Base-by-base conservation (phyloP, 2,888 invertebrate genomes). In the Eupeodes luniger region DNA sequence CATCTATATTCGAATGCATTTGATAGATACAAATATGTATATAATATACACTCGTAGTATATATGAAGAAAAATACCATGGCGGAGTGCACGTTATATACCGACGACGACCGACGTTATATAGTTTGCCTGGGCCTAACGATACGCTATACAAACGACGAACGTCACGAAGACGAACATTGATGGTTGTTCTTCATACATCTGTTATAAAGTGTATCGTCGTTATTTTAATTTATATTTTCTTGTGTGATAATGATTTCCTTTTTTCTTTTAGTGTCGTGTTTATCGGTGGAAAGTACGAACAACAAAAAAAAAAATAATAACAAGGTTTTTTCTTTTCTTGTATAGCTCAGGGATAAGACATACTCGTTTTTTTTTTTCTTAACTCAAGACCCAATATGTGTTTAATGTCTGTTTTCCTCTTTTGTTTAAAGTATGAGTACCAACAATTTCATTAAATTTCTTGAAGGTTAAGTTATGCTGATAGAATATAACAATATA, bases 1-100 rank as follows among this genome's bases (percentile, higher is more conserved):
- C 82, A 86, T 81, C 77, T 49, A 72, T 49, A 72, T 75, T 75
- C 64, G 55, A 81, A 70, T 78, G 81, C 81, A 57, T 72, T 85
- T 76, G 84, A 67, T 67, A 51, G 34, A 66, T 67, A 67, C 14
- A 27, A 27, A 14, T 14, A 36, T 5, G 51, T 51, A 51, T 16
- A n/a, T 51, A 78, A 27, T 27, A 27, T 27, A 27, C 27, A 27
- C 27, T 27, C 2, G 27, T 27, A 27, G 27, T 27, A 27, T 27
- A 27, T 27, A 2, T 1, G 2, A 27, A 2, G 51, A 11, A 44
- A 62, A 44, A 44, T 80, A 57, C 69, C 9, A 70, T 70, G 55
- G 36, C 55, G 49, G 44, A 62, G 51, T 61, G 51, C 55, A n/a
- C 53, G 19, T 40, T 59, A 57, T 55, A 55, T 27, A 27, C 27